Evolutionary conservation across 2,888 invertebrate species (phyloP), one percentile per base, ranked within the genome.

Genomic region (Heliconius aoede): DNA sequence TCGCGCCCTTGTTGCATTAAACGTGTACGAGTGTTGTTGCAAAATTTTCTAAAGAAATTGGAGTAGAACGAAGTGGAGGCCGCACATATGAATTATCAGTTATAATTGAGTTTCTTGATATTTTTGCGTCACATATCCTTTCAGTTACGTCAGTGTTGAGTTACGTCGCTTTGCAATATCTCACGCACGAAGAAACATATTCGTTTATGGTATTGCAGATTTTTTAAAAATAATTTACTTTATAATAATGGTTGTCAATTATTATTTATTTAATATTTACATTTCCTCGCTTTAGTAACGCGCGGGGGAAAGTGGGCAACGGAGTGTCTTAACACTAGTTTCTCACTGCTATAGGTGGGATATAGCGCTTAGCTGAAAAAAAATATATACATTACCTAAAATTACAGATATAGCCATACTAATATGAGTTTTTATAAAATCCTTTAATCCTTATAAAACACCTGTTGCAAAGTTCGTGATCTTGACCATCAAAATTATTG

Each of bases 401-500:
- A 7, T 18, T 18, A 7, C 5, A 46, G 3, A 18, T 46, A 46
- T 21, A 46, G 46, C 46, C 7, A 46, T 18, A 46, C 46, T 46
- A 46, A 46, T 1, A 18, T 46, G 46, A 46, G 46, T 21, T n/a
- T n/a, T n/a, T n/a, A n/a, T n/a, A n/a, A n/a, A n/a, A n/a, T n/a
- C n/a, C n/a, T n/a, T n/a, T n/a, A n/a, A n/a, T n/a, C n/a, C n/a
- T n/a, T n/a, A n/a, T n/a, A n/a, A n/a, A 26, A 60, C 72, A 75
- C 51, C 73, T 73, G 69, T 76, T 65, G 79, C 68, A 74, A 73
- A 78, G 36, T 55, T 78, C 73, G 46, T 76, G 81, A 78, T 77
- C 80, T 79, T 78, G 79, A 78, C 77, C 76, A 78, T 55, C 51
- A 51, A 30, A 15, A 46, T 76, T 76, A 71, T 76, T 65, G 62